Base-by-base conservation (phyloP, 2,888 invertebrate species). In the Elmis aenea region DNA sequence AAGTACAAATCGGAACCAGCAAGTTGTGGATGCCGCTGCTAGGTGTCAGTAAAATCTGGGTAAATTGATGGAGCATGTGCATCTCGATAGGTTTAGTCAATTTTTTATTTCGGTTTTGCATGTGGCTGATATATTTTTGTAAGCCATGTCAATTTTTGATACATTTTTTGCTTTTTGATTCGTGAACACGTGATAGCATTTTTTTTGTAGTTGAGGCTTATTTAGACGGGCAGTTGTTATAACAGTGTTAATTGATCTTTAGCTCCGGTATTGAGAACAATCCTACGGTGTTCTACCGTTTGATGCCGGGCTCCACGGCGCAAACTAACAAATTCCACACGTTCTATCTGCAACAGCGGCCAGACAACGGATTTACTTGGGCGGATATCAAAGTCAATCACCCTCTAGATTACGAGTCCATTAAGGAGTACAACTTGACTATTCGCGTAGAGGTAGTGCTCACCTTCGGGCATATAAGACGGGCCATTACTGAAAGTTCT, bases 191-290 rank as follows among this genome's bases (percentile, higher is more conserved):
- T 34, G 26, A 42, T 48, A 50, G 48, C 39, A 45, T 52, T 50
- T 47, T 44, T 42, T 46, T 45, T 25, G 43, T 47, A 43, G 44
- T 21, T 8, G 5, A 23, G 27, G 33, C 26, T 29, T 4, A 12
- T 26, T 23, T 20, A 12, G 2, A 3, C 16, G 27, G 3, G 10
- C 13, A 13, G 9, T 22, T 26, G 27, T 24, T 35, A 35, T 35
- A 34, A 31, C 13, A 13, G 12, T 13, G n/a, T 18, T 45, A 38
- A 32, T 38, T 39, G n/a, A n/a, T 42, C 45, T 48, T 56, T 80
- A 92, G 93, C 76, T 93, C 93, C 66, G 93, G 93, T 53, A 94
- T 94, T 69, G 91, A 92, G 68, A 90, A 90, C 71, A 94, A 92
- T 71, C 93, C 93, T 39, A 91, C 91, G 55, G 93, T 94, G 55